Percentiles rank a stretch among this genome's conserved stretches.
These are phyloP conservation scores for Borostomias antarcticus DNA, from an alignment of 2,797 vertebrate species.

Conservation along the genomic window DNA sequence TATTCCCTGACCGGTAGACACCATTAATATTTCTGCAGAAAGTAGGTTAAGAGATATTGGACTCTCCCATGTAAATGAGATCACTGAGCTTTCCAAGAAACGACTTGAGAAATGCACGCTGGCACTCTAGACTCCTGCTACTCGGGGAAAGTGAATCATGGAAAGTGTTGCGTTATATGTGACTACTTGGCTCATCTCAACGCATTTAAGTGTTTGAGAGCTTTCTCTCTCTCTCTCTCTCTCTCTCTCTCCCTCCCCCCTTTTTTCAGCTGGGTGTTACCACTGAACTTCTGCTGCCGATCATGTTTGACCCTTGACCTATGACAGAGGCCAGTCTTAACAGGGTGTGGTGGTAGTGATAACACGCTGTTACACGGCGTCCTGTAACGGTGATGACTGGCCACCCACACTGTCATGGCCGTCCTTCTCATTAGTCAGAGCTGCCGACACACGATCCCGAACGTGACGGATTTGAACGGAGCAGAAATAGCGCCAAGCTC, in stretches of 20 bases:
- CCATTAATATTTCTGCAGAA: slow-evolving; percentile 44
- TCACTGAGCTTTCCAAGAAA: slow-evolving; percentile 45
- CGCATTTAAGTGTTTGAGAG: background rate
- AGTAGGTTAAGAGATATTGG: slow-evolving; percentile 44
- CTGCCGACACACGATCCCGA: background rate
- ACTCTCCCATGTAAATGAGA: slow-evolving; percentile 40
- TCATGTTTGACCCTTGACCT: slow-evolving; percentile 64
- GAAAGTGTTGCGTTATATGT: slow-evolving; percentile 53
- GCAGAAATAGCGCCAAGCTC: background rate
- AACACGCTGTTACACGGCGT: slow-evolving; percentile 46
- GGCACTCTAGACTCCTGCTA: slow-evolving; percentile 37
- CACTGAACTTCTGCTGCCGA: slow-evolving; percentile 29
- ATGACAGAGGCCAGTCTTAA: slow-evolving; percentile 41
- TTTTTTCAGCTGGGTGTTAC: slow-evolving; percentile 37
- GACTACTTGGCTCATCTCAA: slow-evolving; percentile 27
- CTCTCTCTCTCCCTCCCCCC: slow-evolving; percentile 19
- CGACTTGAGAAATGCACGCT: slow-evolving; percentile 43
- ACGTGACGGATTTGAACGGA: background rate
- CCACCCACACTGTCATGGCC: slow-evolving; percentile 44
- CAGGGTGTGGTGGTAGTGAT: slow-evolving; percentile 57
- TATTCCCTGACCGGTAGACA: slow-evolving; percentile 27
- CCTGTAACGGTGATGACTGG: slow-evolving; percentile 33
- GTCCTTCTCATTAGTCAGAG: slow-evolving; percentile 49
- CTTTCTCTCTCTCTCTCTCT: slow-evolving; percentile 15
- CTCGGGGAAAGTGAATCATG: slow-evolving; percentile 34